These are phyloP conservation scores for Catharus bicknelli DNA, from an alignment of 2,113 vertebrate genomes.

Conservation along the genomic window DNA sequence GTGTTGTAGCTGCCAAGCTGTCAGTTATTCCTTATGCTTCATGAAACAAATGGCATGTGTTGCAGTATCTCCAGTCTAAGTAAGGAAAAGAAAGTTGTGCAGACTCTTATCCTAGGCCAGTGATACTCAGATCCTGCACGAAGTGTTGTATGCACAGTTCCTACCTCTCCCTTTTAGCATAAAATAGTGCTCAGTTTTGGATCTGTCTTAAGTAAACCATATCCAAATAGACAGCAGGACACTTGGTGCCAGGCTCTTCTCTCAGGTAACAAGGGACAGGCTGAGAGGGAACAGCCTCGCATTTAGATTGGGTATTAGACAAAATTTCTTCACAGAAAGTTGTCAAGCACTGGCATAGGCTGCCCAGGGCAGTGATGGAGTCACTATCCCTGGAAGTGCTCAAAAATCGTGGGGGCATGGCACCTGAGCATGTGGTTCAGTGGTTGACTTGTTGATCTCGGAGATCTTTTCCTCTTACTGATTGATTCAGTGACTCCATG, in stretches of 20 bases:
- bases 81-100: not conserved
- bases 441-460: not conserved
- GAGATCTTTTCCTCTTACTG: not conserved
- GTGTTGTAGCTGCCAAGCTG: not conserved
- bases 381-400: not conserved
- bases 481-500: not conserved
- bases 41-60: not conserved
- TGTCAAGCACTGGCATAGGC: not conserved
- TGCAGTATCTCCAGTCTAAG: not conserved
- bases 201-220: not conserved
- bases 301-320: not conserved
- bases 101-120: not conserved
- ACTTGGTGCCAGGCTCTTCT: not conserved
- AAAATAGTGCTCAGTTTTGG: not conserved
- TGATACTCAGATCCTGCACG: not conserved
- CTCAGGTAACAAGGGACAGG: not conserved
- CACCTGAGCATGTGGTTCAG: not conserved
- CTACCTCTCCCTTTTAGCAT: not conserved
- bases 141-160: not conserved
- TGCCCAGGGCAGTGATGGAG: not conserved
- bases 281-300: not conserved
- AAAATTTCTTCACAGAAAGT: not conserved
- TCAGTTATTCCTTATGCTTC: not conserved
- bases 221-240: not conserved
- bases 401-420: rapidly evolving